Evolutionary conservation across 1,140 invertebrate species (phyloP).

Genomic region (Dufourea novaeangliae): DNA sequence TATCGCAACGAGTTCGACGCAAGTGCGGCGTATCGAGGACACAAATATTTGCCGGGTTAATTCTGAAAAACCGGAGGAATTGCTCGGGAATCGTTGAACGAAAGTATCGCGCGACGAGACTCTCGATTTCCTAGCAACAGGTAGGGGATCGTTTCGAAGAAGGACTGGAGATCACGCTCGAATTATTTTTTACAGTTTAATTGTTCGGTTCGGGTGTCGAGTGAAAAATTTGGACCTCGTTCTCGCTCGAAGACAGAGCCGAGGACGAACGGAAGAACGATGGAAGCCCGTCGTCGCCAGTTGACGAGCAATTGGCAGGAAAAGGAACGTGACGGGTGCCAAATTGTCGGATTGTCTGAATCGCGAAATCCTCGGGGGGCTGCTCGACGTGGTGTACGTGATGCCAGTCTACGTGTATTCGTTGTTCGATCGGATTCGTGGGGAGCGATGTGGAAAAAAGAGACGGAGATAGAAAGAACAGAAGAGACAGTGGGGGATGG

Average conservation of each 20-base stretch:
- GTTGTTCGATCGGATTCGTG: conserved; percentile 11
- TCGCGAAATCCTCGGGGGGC: conserved; percentile 9
- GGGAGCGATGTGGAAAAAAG: not conserved
- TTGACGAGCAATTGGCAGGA: conserved; percentile 23
- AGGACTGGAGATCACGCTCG: no score
- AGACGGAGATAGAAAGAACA: not conserved
- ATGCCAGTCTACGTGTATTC: conserved; percentile 2
- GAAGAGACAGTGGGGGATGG: no score
- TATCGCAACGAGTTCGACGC: no score
- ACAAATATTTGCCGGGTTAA: not conserved
- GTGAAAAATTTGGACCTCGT: no score
- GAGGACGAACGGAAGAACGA: not conserved
- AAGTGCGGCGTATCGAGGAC: no score
- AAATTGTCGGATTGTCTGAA: not conserved
- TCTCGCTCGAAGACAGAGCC: not conserved
- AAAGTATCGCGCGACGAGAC: no score
- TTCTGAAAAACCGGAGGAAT: not conserved
- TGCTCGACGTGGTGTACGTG: conserved; percentile 7
- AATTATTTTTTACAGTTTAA: no score
- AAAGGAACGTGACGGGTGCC: conserved; percentile 10
- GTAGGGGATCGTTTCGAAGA: no score
- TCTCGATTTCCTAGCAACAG: not conserved
- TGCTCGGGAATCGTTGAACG: not conserved
- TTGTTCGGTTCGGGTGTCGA: no score
- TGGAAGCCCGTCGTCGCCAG: conserved; percentile 1